phyloP scores from a whole-genome alignment of 1,140 invertebrate genomes.

The Drosophila mojavensis region DNA sequence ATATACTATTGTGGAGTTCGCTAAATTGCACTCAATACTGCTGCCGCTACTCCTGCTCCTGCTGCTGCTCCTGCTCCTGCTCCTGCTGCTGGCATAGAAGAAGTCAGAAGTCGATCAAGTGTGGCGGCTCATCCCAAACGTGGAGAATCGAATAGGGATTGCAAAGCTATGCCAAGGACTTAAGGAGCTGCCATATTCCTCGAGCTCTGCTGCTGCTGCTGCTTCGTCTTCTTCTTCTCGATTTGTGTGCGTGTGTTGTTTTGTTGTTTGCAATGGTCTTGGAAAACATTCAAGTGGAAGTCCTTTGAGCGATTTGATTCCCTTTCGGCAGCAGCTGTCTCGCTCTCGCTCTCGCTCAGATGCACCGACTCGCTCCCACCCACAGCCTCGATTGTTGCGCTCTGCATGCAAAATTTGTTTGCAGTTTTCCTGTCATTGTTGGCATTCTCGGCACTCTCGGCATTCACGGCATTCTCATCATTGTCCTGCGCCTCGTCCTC shows the following conservation, averaged over 20 bases:
- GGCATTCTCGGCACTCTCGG: constrained; percentile 2
- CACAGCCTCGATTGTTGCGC: constrained; percentile 56
- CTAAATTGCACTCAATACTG: constrained; percentile 63
- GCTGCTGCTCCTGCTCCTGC: not conserved
- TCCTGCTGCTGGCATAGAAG: not conserved
- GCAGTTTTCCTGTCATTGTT: constrained; percentile 56
- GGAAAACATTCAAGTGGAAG: constrained; percentile 75
- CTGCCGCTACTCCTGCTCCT: too few species aligned
- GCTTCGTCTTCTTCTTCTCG: constrained; percentile 3
- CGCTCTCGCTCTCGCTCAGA: not conserved
- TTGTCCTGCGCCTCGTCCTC: constrained; percentile 24
- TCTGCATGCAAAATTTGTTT: constrained; percentile 77
- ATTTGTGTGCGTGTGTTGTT: constrained; percentile 4
- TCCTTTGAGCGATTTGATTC: constrained; percentile 62
- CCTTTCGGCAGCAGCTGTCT: constrained; percentile 18
- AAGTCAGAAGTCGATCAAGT: constrained; percentile 79
- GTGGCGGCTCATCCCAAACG: constrained; percentile 38
- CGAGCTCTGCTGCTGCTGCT: not conserved
- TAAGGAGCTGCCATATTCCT: constrained; percentile 13
- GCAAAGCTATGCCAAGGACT: constrained; percentile 5
- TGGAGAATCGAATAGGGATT: not conserved
- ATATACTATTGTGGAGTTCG: constrained; percentile 28
- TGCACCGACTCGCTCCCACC: not conserved
- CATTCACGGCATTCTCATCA: not conserved
- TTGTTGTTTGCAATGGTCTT: constrained; percentile 35